Percentiles rank a stretch among this genome's conserved stretches.
phyloP scores from a whole-genome alignment of 1,140 invertebrate species.

The Drosophila kurseongensis region DNA sequence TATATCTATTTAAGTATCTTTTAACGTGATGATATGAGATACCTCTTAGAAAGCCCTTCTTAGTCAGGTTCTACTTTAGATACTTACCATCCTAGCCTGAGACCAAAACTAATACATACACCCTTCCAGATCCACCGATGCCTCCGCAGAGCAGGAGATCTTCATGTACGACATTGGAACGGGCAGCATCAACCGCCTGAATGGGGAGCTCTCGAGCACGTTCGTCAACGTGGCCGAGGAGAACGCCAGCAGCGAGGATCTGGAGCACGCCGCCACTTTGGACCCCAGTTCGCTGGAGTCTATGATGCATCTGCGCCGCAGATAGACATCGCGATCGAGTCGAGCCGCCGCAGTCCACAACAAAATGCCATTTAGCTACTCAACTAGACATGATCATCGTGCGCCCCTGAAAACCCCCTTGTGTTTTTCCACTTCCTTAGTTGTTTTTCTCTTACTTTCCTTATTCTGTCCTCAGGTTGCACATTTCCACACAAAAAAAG shows the following conservation, averaged over 20 bases:
- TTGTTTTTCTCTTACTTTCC: conserved; percentile 17
- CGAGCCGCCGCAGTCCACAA: conserved; percentile 36
- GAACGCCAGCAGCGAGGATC: conserved; percentile 89
- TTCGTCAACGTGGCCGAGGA: conserved; percentile 93
- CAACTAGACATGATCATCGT: conserved; percentile 61
- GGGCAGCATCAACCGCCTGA: conserved; percentile 88
- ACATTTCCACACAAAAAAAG: conserved; percentile 27
- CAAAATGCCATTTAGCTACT: conserved; percentile 74
- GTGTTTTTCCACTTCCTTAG: conserved; percentile 17
- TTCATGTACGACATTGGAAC: conserved; percentile 93
- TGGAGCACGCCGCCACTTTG: conserved; percentile 87
- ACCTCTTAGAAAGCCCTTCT: too few relatives aligned
- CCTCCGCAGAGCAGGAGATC: conserved; percentile 89
- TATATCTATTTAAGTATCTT: too few relatives aligned
- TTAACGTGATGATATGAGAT: too few relatives aligned
- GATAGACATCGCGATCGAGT: conserved; percentile 43
- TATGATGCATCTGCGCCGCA: conserved; percentile 82
- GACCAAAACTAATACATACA: not conserved
- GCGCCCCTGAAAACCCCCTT: conserved; percentile 26
- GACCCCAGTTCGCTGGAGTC: conserved; percentile 85
- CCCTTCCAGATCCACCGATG: conserved; percentile 50
- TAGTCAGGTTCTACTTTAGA: too few relatives aligned
- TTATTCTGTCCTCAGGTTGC: conserved; percentile 35
- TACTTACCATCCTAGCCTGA: too few relatives aligned
- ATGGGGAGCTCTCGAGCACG: conserved; percentile 90